Evolutionary conservation across 2,797 vertebrate species (phyloP).

Genomic region (Nyctibius grandis): DNA sequence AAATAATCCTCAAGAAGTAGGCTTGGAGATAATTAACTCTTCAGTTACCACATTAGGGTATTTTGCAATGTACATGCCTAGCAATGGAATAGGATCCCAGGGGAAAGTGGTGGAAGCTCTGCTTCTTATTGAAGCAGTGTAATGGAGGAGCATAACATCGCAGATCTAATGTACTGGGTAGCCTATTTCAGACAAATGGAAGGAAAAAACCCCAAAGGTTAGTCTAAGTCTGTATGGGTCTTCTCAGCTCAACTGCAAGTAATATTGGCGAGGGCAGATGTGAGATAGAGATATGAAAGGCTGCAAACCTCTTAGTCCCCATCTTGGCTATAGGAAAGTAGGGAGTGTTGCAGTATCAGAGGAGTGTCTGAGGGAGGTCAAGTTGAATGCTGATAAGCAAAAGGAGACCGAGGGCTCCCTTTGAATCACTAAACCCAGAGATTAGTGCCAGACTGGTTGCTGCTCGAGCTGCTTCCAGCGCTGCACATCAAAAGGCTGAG

Average conservation of each 20-base stretch:
- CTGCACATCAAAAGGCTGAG: not conserved
- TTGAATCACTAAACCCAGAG: not conserved
- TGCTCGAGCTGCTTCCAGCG: not conserved
- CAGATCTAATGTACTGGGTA: not conserved
- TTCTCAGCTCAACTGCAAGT: not conserved
- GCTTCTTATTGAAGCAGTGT: not conserved
- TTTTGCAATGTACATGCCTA: not conserved
- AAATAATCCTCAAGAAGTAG: constrained; percentile 48
- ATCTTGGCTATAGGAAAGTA: not conserved
- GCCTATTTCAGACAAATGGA: not conserved
- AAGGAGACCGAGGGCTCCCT: not conserved
- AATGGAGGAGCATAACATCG: fast-evolving
- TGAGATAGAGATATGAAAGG: not conserved
- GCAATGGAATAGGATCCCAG: not conserved
- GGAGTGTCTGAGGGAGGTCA: not conserved
- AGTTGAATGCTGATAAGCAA: not conserved
- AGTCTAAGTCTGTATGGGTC: not conserved
- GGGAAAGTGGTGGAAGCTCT: fast-evolving
- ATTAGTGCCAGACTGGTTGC: not conserved
- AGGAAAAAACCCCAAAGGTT: not conserved
- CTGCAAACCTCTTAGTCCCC: not conserved
- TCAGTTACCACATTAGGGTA: not conserved
- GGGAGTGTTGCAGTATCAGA: not conserved
- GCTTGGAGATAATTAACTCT: constrained; percentile 20
- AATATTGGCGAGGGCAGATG: not conserved